Conservation (phyloP, 2,797 vertebrate genomes). For the Tangara arthus region DNA sequence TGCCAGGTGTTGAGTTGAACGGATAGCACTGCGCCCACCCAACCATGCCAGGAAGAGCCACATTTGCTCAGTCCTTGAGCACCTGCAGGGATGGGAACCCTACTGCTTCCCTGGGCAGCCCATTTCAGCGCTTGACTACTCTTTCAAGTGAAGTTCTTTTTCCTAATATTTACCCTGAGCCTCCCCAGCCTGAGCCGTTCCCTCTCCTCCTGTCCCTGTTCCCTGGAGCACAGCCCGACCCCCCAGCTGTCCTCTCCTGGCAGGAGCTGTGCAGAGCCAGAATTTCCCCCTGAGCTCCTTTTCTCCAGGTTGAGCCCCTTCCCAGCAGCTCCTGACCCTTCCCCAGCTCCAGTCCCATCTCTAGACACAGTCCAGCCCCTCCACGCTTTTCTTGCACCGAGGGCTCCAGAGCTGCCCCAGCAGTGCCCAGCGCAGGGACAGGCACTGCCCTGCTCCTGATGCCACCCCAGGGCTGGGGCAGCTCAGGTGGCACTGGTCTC, state of each 20-base stretch:
- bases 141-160: neutral
- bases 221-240: rapidly evolving
- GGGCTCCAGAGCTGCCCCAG: neutral
- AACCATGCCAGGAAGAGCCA: rapidly evolving
- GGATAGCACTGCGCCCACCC: neutral
- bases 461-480: neutral
- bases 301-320: neutral
- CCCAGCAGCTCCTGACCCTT: neutral
- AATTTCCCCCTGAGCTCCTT: neutral
- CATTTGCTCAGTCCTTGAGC: neutral
- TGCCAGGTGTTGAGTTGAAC: rapidly evolving
- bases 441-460: neutral
- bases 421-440: neutral
- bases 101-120: neutral
- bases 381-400: neutral
- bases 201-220: neutral
- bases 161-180: neutral
- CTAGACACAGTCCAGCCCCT: neutral
- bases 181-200: rapidly evolving
- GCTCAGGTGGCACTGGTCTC: neutral
- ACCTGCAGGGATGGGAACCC: neutral
- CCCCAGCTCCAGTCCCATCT: neutral
- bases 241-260: rapidly evolving
- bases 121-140: rapidly evolving
- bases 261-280: neutral